A percentile compares a stretch with the other conserved stretches of the same genome.
phyloP scores from a whole-genome alignment of 2,888 invertebrate genomes.

The Leptogaster cylindrica region DNA sequence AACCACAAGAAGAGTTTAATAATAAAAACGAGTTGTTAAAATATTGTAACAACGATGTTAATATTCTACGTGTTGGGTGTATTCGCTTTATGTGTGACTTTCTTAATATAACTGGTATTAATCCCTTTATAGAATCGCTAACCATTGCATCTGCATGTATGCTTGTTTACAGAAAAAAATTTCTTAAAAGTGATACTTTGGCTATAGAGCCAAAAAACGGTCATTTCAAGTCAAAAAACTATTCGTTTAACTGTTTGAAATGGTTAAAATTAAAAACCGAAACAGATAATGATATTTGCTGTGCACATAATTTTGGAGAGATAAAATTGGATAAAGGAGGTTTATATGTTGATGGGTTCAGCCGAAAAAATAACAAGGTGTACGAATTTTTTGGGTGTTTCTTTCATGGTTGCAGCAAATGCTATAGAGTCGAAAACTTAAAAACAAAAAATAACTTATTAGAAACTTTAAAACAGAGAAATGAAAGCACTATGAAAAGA shows the following conservation, averaged over 20 bases:
- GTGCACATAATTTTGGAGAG: not conserved
- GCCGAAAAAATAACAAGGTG: not conserved
- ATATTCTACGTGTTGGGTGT: conserved; percentile 32
- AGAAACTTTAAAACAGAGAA: conserved; percentile 6
- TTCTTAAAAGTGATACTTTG: conserved; percentile 7
- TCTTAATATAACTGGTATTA: conserved; percentile 8
- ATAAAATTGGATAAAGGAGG: not conserved
- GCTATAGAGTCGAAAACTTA: conserved; percentile 7
- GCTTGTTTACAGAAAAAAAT: conserved; percentile 27
- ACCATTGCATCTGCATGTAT: conserved; percentile 34
- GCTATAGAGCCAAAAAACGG: conserved; percentile 1
- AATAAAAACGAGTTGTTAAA: conserved; percentile 11
- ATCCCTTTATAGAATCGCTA: conserved; percentile 11
- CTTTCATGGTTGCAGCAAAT: conserved; percentile 12
- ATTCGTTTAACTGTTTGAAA: conserved; percentile 1
- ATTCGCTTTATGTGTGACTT: conserved; percentile 23
- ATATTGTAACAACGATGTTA: conserved; percentile 32
- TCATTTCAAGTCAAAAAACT: not conserved
- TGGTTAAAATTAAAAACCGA: not conserved
- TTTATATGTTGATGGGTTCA: conserved; percentile 1
- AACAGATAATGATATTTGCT: not conserved
- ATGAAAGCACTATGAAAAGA: conserved; percentile 4
- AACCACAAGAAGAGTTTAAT: conserved; percentile 26
- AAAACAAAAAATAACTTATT: not conserved
- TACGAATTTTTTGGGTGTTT: conserved; percentile 10